phyloP scores from a whole-genome alignment of 1,140 invertebrate species.

The Neodiprion lecontei region DNA sequence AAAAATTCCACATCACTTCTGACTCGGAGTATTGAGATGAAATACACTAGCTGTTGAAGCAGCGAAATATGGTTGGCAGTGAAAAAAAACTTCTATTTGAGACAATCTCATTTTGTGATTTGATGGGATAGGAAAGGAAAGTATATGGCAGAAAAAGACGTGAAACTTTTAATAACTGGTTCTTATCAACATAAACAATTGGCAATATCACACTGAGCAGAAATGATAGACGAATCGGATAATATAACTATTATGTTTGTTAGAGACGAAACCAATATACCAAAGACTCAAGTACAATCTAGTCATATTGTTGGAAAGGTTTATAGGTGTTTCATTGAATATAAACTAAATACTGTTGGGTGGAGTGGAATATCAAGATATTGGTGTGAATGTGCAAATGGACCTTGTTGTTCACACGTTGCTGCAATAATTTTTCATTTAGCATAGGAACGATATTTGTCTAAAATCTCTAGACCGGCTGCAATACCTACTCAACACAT shows the following conservation, averaged over 20 bases:
- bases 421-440: slow-evolving; percentile 34
- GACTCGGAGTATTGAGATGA: background rate
- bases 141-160: slow-evolving; percentile 25
- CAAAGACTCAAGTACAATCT: slow-evolving; percentile 31
- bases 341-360: slow-evolving; percentile 27
- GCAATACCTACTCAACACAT: slow-evolving; percentile 26
- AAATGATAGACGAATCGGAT: slow-evolving; percentile 24
- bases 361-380: slow-evolving; percentile 23
- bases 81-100: slow-evolving; percentile 22
- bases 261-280: slow-evolving; percentile 19
- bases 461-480: slow-evolving; percentile 27
- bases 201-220: slow-evolving; percentile 31
- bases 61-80: slow-evolving; percentile 27
- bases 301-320: slow-evolving; percentile 26
- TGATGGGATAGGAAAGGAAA: slow-evolving; percentile 26
- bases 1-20: slow-evolving; percentile 9
- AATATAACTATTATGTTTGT: slow-evolving; percentile 18
- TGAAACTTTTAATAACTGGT: slow-evolving; percentile 32
- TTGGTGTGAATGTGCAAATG: slow-evolving; percentile 27
- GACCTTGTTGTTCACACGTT: slow-evolving; percentile 14
- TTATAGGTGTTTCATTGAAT: slow-evolving; percentile 35
- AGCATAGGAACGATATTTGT: slow-evolving; percentile 28
- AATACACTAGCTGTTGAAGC: no score
- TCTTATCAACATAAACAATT: slow-evolving; percentile 28
- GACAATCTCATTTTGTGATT: slow-evolving; percentile 20